Conservation (phyloP, 2,113 vertebrate species). For the Hipposideros armiger region DNA sequence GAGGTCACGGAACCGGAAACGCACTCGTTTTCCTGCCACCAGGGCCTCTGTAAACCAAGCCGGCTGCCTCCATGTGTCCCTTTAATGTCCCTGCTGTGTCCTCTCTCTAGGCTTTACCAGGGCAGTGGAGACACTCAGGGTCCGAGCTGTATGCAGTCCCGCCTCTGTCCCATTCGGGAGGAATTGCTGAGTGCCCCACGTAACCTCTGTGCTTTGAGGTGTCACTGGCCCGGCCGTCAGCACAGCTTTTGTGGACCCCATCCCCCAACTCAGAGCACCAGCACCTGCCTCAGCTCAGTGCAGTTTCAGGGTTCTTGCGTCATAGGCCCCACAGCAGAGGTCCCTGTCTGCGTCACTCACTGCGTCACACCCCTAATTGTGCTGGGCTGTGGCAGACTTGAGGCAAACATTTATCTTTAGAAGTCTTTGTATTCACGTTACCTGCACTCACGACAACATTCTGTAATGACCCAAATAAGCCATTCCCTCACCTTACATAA, state of each 20-base stretch:
- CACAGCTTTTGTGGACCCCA: neutral
- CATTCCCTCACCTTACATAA: rapidly evolving
- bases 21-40: rapidly evolving
- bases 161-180: neutral
- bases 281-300: neutral
- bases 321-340: neutral
- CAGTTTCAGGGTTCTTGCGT: rapidly evolving
- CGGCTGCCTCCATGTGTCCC: rapidly evolving
- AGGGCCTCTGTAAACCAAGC: rapidly evolving
- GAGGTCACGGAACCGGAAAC: too few relatives aligned
- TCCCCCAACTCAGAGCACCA: rapidly evolving
- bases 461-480: rapidly evolving
- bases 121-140: neutral
- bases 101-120: neutral
- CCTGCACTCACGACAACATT: rapidly evolving
- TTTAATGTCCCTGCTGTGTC: neutral
- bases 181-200: neutral
- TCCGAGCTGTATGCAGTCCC: neutral
- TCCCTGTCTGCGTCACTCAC: rapidly evolving
- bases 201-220: neutral
- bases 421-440: rapidly evolving
- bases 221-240: neutral
- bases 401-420: rapidly evolving
- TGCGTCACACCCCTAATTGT: rapidly evolving
- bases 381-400: rapidly evolving